phyloP scores from a whole-genome alignment of 2,797 vertebrate species.

The Bucorvus abyssinicus region DNA sequence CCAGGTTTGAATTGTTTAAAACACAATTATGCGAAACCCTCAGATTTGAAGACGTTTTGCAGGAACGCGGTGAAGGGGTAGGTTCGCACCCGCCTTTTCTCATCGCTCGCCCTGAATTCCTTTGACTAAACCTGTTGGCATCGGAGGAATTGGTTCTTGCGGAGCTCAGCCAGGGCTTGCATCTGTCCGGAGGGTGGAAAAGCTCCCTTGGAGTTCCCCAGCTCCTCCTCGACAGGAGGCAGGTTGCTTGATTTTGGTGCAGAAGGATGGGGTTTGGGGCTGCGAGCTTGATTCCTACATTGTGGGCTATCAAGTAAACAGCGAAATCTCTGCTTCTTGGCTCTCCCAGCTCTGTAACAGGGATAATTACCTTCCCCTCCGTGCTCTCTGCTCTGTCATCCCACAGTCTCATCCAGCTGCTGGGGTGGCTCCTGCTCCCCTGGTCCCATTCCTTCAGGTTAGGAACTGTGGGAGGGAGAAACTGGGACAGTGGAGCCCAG shows the following conservation, averaged over 20 bases:
- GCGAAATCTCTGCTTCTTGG: neutral
- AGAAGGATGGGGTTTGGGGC: neutral
- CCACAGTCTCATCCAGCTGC: rapidly evolving
- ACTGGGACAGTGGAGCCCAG: neutral
- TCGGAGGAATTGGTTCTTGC: neutral
- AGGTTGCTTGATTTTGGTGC: neutral
- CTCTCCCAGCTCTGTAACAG: rapidly evolving
- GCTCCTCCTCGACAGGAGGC: neutral
- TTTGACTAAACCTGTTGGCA: slow-evolving; percentile 20
- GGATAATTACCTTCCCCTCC: neutral
- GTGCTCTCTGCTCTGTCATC: neutral
- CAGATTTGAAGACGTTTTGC: neutral
- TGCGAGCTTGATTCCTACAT: neutral
- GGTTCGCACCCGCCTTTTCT: neutral
- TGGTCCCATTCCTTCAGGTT: neutral
- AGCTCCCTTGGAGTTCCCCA: neutral
- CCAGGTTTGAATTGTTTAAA: slow-evolving; percentile 14
- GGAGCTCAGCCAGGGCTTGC: neutral
- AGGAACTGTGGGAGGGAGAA: neutral
- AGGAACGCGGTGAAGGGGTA: neutral
- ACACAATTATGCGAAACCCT: neutral
- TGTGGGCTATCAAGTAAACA: neutral
- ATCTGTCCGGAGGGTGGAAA: neutral
- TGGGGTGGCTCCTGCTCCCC: neutral
- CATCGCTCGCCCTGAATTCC: neutral